Evolutionary conservation across 2,113 vertebrate genomes (phyloP).

Genomic region (Gavia stellata): DNA sequence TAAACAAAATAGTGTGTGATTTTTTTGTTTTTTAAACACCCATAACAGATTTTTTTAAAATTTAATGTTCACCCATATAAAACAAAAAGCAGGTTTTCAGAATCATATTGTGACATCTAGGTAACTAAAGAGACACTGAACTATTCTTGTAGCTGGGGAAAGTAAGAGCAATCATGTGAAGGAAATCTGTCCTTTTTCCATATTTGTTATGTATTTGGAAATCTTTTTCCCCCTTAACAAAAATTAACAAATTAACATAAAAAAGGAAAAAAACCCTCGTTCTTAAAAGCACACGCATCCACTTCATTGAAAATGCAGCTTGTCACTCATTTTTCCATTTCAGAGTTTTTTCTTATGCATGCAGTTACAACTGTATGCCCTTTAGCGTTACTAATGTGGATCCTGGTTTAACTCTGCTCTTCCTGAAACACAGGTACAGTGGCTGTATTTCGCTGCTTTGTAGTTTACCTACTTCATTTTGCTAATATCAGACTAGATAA

Average conservation of each 20-base stretch:
- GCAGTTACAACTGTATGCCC: accelerated
- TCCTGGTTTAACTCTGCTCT: not conserved
- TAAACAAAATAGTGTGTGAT: not conserved
- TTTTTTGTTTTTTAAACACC: not conserved
- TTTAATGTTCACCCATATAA: not conserved
- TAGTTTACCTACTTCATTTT: not conserved
- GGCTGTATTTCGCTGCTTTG: not conserved
- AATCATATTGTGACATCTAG: not conserved
- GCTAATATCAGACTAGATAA: not conserved
- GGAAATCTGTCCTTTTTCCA: not conserved
- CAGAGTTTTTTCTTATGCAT: not conserved
- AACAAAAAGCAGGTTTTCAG: not conserved
- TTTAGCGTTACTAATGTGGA: not conserved
- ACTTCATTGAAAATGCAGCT: not conserved
- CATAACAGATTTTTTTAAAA: accelerated
- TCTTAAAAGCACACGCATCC: not conserved
- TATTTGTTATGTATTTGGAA: not conserved
- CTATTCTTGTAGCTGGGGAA: not conserved
- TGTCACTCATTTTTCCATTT: not conserved
- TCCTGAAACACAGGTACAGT: not conserved
- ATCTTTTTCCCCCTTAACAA: not conserved
- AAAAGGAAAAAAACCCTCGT: not conserved
- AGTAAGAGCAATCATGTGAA: not conserved
- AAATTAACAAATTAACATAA: not conserved
- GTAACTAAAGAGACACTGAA: not conserved